A percentile compares a stretch with the other conserved stretches of the same genome.
Evolutionary conservation across 2,888 invertebrate genomes (phyloP).

Genomic region (Agonum fuliginosum): DNA sequence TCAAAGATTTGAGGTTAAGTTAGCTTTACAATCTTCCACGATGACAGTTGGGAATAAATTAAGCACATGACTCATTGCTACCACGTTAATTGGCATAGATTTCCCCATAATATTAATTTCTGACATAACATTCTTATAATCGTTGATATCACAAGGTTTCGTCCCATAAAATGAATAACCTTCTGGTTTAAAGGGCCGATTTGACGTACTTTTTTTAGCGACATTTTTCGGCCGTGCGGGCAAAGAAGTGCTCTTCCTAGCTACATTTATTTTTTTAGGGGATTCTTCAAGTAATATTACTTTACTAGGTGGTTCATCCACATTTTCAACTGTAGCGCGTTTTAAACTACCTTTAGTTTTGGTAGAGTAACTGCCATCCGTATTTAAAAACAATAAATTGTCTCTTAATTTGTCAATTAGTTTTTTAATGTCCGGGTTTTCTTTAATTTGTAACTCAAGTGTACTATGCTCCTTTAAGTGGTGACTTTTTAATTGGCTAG

Average conservation of each 20-base stretch:
- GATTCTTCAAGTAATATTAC: constrained; percentile 5
- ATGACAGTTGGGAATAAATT: constrained; percentile 74
- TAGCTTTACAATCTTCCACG: background rate
- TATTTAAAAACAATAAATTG: constrained; percentile 42
- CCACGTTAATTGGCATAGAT: constrained; percentile 73
- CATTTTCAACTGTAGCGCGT: constrained; percentile 46
- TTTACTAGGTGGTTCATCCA: constrained; percentile 44
- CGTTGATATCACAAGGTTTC: constrained; percentile 70
- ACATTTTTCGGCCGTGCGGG: constrained; percentile 64
- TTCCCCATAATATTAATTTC: constrained; percentile 76
- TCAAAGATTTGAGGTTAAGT: background rate
- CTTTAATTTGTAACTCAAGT: constrained; percentile 64
- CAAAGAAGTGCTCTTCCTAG: constrained; percentile 73
- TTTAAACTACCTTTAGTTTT: constrained; percentile 50
- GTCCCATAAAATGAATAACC: constrained; percentile 75
- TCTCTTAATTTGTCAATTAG: constrained; percentile 54
- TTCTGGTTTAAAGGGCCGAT: constrained; percentile 64
- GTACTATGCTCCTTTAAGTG: constrained; percentile 67
- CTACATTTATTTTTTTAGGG: constrained; percentile 65
- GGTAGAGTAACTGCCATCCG: constrained; percentile 35
- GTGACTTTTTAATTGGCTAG: constrained; percentile 67
- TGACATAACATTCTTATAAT: constrained; percentile 73
- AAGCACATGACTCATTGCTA: constrained; percentile 74
- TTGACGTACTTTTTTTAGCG: constrained; percentile 75
- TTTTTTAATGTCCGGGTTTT: constrained; percentile 50